A percentile compares a stretch with the other conserved stretches of the same genome.
These are phyloP conservation scores for Sorex fumeus DNA, from an alignment of 2,113 vertebrate genomes.

Conservation along the genomic window DNA sequence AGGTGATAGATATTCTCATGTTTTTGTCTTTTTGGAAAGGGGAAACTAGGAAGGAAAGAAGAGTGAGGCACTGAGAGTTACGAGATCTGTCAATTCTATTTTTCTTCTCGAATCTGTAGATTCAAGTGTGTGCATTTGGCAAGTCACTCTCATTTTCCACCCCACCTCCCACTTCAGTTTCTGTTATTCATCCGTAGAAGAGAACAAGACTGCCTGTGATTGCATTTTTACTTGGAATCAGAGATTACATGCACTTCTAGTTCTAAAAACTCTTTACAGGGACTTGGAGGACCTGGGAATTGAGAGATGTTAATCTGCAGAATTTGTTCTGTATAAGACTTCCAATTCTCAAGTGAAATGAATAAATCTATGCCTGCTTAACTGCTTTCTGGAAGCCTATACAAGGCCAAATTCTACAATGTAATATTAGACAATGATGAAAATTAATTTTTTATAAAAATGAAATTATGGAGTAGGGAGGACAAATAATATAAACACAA, in stretches of 20 bases:
- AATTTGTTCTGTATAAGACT: background rate
- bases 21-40: background rate
- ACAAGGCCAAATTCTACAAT: background rate
- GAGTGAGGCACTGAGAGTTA: background rate
- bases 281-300: background rate
- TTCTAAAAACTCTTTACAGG: background rate
- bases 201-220: background rate
- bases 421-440: background rate
- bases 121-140: background rate
- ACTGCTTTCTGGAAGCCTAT: background rate
- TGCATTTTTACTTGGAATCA: constrained; percentile 6
- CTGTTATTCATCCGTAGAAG: background rate
- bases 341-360: background rate
- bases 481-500: too few relatives aligned
- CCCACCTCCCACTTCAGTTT: background rate
- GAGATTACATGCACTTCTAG: background rate
- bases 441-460: too few relatives aligned
- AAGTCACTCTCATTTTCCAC: background rate
- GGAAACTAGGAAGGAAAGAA: background rate
- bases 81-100: background rate
- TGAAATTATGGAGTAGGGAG: too few relatives aligned
- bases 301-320: background rate
- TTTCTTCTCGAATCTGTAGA: too few relatives aligned
- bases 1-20: background rate
- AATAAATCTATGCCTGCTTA: background rate